Percentiles rank a stretch among this genome's conserved stretches.
Evolutionary conservation across 2,888 invertebrate genomes (phyloP).

Genomic region (Cremastobaeus sp.): DNA sequence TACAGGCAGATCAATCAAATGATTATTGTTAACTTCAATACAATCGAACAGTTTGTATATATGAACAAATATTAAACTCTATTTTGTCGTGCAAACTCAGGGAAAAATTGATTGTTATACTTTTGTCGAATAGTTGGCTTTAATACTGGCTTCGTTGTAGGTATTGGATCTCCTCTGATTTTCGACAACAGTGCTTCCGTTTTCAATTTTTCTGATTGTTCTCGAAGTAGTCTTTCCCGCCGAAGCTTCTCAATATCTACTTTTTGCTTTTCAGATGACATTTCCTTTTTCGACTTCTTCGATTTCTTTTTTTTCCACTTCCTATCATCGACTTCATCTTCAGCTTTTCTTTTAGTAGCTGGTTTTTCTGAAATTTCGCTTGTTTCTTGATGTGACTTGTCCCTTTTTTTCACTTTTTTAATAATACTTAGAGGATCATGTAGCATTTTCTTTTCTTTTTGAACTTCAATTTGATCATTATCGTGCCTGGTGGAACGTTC

Average conservation of each 20-base stretch:
- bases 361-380: not conserved
- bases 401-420: constrained; percentile 79
- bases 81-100: constrained; percentile 91
- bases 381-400: constrained; percentile 56
- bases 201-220: constrained; percentile 86
- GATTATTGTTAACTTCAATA: too few relatives aligned
- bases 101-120: constrained; percentile 98
- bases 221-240: constrained; percentile 88
- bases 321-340: not conserved
- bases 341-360: constrained; percentile 15
- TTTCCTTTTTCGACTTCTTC: constrained; percentile 63
- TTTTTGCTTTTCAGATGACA: constrained; percentile 53
- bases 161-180: constrained; percentile 80
- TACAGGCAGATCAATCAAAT: too few relatives aligned
- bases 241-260: constrained; percentile 84
- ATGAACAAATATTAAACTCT: too few relatives aligned
- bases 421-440: constrained; percentile 88
- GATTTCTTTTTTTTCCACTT: constrained; percentile 61
- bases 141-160: constrained; percentile 66
- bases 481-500: constrained; percentile 79
- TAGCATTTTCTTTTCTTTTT: constrained; percentile 83
- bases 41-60: too few relatives aligned
- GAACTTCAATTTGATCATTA: constrained; percentile 82
- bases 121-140: constrained; percentile 82
- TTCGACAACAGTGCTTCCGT: constrained; percentile 86